A percentile compares a stretch with the other conserved stretches of the same genome.
phyloP scores from a whole-genome alignment of 1,140 invertebrate genomes.

The Nilaparvata lugens region DNA sequence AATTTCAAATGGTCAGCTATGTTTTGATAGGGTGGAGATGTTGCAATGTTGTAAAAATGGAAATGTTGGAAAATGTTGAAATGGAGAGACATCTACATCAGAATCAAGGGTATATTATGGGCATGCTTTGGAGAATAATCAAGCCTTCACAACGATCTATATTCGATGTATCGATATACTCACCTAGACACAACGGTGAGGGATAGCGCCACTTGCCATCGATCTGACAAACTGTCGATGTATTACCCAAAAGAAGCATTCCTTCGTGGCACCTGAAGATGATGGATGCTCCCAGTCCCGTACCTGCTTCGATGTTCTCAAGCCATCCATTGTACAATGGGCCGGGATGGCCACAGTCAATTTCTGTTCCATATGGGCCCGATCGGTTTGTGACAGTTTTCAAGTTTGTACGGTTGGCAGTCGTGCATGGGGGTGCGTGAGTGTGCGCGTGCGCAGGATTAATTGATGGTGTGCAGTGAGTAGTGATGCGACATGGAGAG shows the following conservation, averaged over 20 bases:
- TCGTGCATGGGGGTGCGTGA: too few relatives aligned
- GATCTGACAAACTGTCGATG: conserved; percentile 82
- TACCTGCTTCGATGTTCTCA: conserved; percentile 83
- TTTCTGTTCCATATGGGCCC: conserved; percentile 49
- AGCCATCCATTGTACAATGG: conserved; percentile 90
- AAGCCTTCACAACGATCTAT: too few relatives aligned
- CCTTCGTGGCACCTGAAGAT: conserved; percentile 90
- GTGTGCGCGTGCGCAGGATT: too few relatives aligned
- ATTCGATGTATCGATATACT: conserved; percentile 19
- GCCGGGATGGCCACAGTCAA: conserved; percentile 87
- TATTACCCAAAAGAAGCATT: conserved; percentile 83
- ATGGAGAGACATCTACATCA: background rate
- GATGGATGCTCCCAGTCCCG: conserved; percentile 79
- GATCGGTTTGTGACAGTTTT: too few relatives aligned
- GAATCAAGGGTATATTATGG: too few relatives aligned
- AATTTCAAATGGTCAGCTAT: too few relatives aligned
- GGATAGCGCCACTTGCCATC: conserved; percentile 91
- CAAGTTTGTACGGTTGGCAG: too few relatives aligned
- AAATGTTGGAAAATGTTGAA: background rate
- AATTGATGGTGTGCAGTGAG: too few relatives aligned
- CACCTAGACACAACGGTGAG: conserved; percentile 73
- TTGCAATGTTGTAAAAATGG: background rate
- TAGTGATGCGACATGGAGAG: too few relatives aligned
- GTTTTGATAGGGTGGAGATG: background rate
- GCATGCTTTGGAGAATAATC: too few relatives aligned